A percentile compares a stretch with the other conserved stretches of the same genome.
These are phyloP conservation scores for Oxygymnocypris stewartii DNA, from an alignment of 2,113 vertebrate genomes.

Conservation along the genomic window DNA sequence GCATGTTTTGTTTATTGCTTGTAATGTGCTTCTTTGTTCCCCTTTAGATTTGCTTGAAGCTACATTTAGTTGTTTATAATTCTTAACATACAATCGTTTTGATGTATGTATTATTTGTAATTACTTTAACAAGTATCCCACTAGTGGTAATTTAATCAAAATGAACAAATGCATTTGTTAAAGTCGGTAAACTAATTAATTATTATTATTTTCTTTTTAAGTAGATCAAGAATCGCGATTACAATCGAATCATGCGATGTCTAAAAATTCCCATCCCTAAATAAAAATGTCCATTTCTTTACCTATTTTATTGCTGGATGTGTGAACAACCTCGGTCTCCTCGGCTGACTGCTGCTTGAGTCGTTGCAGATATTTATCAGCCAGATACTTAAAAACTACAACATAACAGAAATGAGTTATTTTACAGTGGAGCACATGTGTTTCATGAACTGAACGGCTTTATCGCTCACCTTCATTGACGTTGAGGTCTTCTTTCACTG, in stretches of 20 bases:
- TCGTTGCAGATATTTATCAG: constrained; percentile 95
- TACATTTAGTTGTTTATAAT: too few relatives aligned
- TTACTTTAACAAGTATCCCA: too few relatives aligned
- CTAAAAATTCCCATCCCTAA: neutral
- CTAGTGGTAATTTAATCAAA: too few relatives aligned
- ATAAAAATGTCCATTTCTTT: neutral
- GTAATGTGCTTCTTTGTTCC: neutral
- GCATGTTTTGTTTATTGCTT: neutral
- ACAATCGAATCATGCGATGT: neutral
- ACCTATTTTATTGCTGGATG: constrained; percentile 98
- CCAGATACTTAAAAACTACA: constrained; percentile 96
- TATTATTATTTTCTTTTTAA: too few relatives aligned
- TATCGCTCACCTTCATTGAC: constrained; percentile 85
- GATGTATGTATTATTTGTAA: too few relatives aligned
- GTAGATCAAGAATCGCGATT: too few relatives aligned
- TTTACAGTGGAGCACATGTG: neutral
- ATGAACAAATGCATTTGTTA: too few relatives aligned
- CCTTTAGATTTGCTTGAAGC: neutral
- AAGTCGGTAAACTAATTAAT: too few relatives aligned
- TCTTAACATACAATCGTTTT: too few relatives aligned
- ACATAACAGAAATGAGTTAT: neutral
- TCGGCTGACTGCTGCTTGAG: constrained; percentile 92
- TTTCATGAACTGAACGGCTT: too few relatives aligned
- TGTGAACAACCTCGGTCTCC: constrained; percentile 83
- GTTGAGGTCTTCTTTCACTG: constrained; percentile 96